These are phyloP conservation scores for Papilio dardanus DNA, from an alignment of 1,140 invertebrate species.

Conservation along the genomic window DNA sequence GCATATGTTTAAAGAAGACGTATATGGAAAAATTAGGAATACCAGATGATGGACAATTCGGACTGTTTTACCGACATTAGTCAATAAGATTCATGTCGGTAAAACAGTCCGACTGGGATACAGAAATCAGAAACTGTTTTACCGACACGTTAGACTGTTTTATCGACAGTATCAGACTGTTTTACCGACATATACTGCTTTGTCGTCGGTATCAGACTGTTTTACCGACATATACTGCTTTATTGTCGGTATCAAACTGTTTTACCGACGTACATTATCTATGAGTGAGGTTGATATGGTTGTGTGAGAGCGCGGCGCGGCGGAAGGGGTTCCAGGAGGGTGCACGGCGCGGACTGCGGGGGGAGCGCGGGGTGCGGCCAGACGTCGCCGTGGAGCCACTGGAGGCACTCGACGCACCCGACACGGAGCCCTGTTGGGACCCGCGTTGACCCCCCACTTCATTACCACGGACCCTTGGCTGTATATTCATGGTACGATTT, in stretches of 20 bases:
- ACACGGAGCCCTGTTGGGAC: slow-evolving; percentile 77
- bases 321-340: slow-evolving; percentile 81
- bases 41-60: no score
- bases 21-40: no score
- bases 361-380: slow-evolving; percentile 51
- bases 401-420: slow-evolving; percentile 74
- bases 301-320: slow-evolving; percentile 53
- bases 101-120: no score
- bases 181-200: neutral
- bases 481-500: no score
- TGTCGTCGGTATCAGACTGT: neutral
- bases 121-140: neutral
- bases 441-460: slow-evolving; percentile 56
- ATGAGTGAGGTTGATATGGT: slow-evolving; percentile 75
- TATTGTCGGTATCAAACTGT: neutral
- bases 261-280: slow-evolving; percentile 51
- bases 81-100: no score
- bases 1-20: no score
- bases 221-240: neutral
- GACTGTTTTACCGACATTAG: neutral
- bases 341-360: slow-evolving; percentile 58
- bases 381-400: slow-evolving; percentile 69
- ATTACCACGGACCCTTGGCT: slow-evolving; percentile 42
- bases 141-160: no score
- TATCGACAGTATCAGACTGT: neutral